Percentiles rank a stretch among this genome's conserved stretches.
These are phyloP conservation scores for Paguma larvata DNA, from an alignment of 2,797 vertebrate species.

Conservation along the genomic window DNA sequence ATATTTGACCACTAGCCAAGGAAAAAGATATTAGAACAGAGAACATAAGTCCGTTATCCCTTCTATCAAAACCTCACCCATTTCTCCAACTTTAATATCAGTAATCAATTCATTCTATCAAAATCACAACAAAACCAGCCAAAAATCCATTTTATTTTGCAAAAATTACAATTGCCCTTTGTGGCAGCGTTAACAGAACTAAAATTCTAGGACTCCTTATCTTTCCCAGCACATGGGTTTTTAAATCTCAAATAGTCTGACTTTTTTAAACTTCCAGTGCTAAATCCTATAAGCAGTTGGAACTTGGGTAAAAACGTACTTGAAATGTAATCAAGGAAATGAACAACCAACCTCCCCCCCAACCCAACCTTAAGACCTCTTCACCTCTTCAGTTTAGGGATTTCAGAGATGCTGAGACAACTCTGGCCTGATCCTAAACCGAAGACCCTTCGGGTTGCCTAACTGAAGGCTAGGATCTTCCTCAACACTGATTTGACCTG, in stretches of 20 bases:
- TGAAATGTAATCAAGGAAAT: background rate
- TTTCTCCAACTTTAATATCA: constrained; percentile 52
- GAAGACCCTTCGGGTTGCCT: background rate
- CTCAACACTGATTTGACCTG: background rate
- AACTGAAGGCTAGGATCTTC: background rate
- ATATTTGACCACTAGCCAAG: constrained; percentile 47
- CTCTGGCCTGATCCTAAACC: background rate
- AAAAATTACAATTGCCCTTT: background rate
- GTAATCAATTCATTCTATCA: constrained; percentile 1
- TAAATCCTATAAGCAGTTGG: constrained; percentile 9
- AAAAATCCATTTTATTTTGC: constrained; percentile 18
- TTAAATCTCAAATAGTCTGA: constrained; percentile 13
- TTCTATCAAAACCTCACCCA: constrained; percentile 46
- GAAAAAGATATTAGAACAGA: constrained; percentile 46
- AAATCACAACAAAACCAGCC: constrained; percentile 33
- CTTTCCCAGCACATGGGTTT: background rate
- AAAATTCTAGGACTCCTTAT: constrained; percentile 1
- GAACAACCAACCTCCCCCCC: background rate
- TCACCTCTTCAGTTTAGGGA: background rate
- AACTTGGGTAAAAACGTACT: background rate
- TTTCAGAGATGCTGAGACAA: background rate
- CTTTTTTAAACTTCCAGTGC: constrained; percentile 39
- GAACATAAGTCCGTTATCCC: background rate
- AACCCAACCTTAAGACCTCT: background rate
- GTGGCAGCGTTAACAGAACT: background rate